Evolutionary conservation across 2,888 invertebrate species (phyloP).

Genomic region (Masnerella sp.): DNA sequence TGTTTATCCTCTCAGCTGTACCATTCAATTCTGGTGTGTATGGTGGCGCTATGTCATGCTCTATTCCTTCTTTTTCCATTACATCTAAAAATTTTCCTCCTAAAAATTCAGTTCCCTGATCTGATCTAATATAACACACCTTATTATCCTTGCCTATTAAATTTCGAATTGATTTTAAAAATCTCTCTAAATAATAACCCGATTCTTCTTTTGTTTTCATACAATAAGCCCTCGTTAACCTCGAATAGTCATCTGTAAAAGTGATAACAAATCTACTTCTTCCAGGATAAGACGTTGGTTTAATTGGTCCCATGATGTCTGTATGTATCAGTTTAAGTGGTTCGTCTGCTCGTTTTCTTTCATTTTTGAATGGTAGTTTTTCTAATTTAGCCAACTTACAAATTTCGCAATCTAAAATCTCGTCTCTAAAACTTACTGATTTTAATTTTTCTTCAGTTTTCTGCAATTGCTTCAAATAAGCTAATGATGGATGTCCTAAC

Average conservation of each 20-base stretch:
- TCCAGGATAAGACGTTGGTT: constrained; percentile 50
- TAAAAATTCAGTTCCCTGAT: neutral
- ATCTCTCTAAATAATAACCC: constrained; percentile 7
- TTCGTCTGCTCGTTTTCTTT: neutral
- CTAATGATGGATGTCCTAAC: neutral
- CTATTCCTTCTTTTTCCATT: constrained; percentile 10
- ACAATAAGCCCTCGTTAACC: constrained; percentile 61
- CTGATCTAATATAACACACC: constrained; percentile 8
- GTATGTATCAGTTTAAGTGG: constrained; percentile 58
- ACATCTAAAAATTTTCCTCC: constrained; percentile 11
- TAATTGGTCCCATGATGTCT: constrained; percentile 61
- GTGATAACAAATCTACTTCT: constrained; percentile 53
- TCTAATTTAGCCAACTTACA: neutral
- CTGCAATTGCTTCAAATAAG: neutral
- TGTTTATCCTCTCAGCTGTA: constrained; percentile 22
- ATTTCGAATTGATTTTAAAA: constrained; percentile 5
- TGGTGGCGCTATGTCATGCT: neutral
- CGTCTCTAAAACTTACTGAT: neutral
- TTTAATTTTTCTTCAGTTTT: neutral
- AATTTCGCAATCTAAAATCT: neutral
- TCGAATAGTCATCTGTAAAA: constrained; percentile 62
- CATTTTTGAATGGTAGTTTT: neutral
- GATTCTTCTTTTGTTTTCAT: constrained; percentile 59
- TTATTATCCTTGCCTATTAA: neutral
- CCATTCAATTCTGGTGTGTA: constrained; percentile 58